phyloP scores from a whole-genome alignment of 2,113 vertebrate species.

The Atractosteus spatula region DNA sequence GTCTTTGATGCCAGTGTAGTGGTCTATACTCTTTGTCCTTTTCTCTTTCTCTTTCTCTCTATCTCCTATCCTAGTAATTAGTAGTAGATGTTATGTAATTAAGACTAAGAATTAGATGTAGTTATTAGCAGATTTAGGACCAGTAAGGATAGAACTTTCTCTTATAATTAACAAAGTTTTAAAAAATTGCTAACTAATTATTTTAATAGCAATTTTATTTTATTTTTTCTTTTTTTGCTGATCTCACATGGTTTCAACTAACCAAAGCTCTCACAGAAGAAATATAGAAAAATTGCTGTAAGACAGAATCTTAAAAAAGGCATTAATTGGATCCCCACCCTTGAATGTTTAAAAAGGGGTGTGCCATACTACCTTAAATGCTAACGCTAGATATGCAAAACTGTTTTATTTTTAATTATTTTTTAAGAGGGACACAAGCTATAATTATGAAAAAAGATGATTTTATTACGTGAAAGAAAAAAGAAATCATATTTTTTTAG shows the following conservation, averaged over 20 bases:
- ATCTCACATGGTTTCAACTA: constrained; percentile 94
- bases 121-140: constrained; percentile 94
- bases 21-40: constrained; percentile 59
- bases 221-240: constrained; percentile 64
- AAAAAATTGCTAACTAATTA: constrained; percentile 73
- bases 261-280: constrained; percentile 94
- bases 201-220: constrained; percentile 74
- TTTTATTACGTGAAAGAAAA: constrained; percentile 85
- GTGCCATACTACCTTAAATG: constrained; percentile 99
- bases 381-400: constrained; percentile 99
- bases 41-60: constrained; percentile 66
- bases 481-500: constrained; percentile 78
- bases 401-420: constrained; percentile 81
- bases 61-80: constrained; percentile 83
- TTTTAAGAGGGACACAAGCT: constrained; percentile 87
- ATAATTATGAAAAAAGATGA: constrained; percentile 72
- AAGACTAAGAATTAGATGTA: constrained; percentile 91
- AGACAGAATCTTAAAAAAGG: constrained; percentile 70
- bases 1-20: constrained; percentile 92
- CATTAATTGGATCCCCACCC: constrained; percentile 87
- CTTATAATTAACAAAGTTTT: constrained; percentile 73
- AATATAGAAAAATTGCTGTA: constrained; percentile 66
- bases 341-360: constrained; percentile 83
- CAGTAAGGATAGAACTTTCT: constrained; percentile 98
- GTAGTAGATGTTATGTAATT: constrained; percentile 92